Percentiles rank a stretch among this genome's conserved stretches.
Conservation (phyloP, 2,888 invertebrate species). For the Amblyjoppa fuscipennis region DNA sequence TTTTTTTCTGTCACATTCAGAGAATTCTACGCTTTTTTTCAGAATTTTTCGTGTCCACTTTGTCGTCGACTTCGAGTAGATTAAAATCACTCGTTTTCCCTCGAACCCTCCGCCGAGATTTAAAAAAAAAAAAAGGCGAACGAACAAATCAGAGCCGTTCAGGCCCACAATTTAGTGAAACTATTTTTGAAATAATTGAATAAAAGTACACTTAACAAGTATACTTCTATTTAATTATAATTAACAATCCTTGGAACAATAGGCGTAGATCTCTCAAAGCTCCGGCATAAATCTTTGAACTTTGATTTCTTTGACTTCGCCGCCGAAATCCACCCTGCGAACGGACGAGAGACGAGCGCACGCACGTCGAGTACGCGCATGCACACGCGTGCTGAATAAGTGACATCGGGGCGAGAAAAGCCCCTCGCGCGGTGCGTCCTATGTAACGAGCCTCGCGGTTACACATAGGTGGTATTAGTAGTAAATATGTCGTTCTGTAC, state of each 20-base stretch:
- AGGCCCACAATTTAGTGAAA: neutral
- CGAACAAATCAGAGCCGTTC: neutral
- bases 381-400: conserved; percentile 25
- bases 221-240: too few species aligned
- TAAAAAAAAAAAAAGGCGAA: neutral
- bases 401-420: conserved; percentile 26
- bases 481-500: conserved; percentile 46
- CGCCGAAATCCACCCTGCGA: neutral
- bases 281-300: too few species aligned
- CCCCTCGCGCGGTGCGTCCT: conserved; percentile 8
- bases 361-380: neutral
- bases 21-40: neutral
- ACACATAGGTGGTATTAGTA: neutral
- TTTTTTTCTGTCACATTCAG: too few species aligned
- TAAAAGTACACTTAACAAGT: neutral
- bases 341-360: neutral
- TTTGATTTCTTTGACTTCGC: too few species aligned
- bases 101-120: neutral
- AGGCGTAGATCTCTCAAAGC: too few species aligned
- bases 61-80: too few species aligned
- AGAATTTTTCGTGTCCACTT: neutral
- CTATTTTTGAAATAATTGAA: neutral
- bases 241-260: too few species aligned
- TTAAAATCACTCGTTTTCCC: too few species aligned
- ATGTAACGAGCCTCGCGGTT: conserved; percentile 10